phyloP scores from a whole-genome alignment of 1,140 invertebrate species.

The Platyscapa corneri region DNA sequence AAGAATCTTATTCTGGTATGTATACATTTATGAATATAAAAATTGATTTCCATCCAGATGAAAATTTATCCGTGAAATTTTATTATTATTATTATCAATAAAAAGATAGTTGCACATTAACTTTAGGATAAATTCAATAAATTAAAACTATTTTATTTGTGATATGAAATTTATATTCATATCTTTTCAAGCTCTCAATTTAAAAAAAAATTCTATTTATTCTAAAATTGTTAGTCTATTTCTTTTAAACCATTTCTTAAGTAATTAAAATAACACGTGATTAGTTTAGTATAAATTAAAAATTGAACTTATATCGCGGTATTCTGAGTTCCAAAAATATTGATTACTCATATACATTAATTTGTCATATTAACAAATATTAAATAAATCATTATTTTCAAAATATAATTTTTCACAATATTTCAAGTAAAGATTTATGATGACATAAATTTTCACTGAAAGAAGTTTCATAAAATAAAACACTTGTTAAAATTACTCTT shows the following conservation, averaged over 20 bases:
- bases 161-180: not conserved
- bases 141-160: not conserved
- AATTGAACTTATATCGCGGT: not conserved
- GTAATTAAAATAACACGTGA: not conserved
- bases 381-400: constrained; percentile 7
- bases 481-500: not conserved
- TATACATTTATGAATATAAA: not conserved
- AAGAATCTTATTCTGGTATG: not conserved
- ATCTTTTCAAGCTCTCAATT: not conserved
- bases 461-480: constrained; percentile 9
- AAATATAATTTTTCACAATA: not conserved
- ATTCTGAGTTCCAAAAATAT: not conserved
- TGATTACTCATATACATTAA: not conserved
- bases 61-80: too few relatives aligned
- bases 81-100: too few relatives aligned
- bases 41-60: not conserved
- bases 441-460: not conserved
- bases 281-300: not conserved
- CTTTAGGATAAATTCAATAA: not conserved
- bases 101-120: too few relatives aligned
- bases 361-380: not conserved
- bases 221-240: too few relatives aligned
- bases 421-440: not conserved
- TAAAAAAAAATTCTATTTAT: not conserved
- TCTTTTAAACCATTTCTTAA: too few relatives aligned